Evolutionary conservation across 2,113 vertebrate species (phyloP).

Genomic region (Anolis sagrei): DNA sequence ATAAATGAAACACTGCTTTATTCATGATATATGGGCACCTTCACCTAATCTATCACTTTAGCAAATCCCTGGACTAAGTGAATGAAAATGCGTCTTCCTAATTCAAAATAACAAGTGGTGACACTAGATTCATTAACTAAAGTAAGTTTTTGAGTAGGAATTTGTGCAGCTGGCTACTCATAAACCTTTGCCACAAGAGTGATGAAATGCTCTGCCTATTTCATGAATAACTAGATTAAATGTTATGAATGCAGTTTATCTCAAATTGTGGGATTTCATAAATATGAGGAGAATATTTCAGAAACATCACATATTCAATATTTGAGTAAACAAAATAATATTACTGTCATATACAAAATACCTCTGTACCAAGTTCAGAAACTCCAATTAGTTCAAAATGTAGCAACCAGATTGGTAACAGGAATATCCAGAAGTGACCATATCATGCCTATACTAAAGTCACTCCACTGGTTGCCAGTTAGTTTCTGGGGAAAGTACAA

Average conservation of each 20-base stretch:
- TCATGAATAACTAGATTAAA: not conserved
- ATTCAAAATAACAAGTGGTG: not conserved
- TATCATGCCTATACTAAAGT: too few relatives aligned
- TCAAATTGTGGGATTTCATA: not conserved
- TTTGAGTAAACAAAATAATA: not conserved
- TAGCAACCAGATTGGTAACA: too few relatives aligned
- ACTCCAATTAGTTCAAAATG: too few relatives aligned
- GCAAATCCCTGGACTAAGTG: not conserved
- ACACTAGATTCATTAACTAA: not conserved
- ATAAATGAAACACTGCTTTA: not conserved
- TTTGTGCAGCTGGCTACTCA: not conserved
- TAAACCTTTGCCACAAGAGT: not conserved
- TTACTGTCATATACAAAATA: not conserved
- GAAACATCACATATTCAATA: not conserved
- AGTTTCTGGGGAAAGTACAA: too few relatives aligned
- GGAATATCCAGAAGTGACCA: too few relatives aligned
- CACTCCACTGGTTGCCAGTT: too few relatives aligned
- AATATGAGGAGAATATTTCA: not conserved
- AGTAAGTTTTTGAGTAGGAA: not conserved
- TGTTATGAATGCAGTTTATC: not conserved
- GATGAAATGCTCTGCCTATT: not conserved
- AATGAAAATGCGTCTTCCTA: slow-evolving; percentile 1
- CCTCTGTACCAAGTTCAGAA: too few relatives aligned
- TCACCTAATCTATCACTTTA: not conserved
- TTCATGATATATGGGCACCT: not conserved